Conservation (phyloP, 2,888 invertebrate species). For the Conistra vaccinii region DNA sequence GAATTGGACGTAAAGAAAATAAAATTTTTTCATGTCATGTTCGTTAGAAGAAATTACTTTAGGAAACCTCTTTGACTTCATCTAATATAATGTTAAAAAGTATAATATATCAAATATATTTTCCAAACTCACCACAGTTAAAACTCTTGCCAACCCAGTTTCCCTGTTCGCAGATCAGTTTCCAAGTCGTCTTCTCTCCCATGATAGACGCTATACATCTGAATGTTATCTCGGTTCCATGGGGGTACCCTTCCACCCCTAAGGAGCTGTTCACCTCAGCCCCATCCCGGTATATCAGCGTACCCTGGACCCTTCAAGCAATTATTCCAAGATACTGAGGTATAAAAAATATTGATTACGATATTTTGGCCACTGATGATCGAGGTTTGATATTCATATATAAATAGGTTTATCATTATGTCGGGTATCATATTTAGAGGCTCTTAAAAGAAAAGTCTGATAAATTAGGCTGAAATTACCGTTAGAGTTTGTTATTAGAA, state of each 20-base stretch:
- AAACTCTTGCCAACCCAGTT: constrained; percentile 95
- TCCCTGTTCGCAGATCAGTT: constrained; percentile 95
- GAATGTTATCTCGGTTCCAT: constrained; percentile 95
- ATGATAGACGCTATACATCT: constrained; percentile 95
- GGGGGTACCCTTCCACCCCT: constrained; percentile 93
- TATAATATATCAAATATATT: not conserved
- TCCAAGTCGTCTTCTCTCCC: constrained; percentile 96
- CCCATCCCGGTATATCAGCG: constrained; percentile 94
- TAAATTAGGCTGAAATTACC: not conserved
- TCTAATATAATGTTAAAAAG: not conserved
- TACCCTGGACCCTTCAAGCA: constrained; percentile 93
- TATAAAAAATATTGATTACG: constrained; percentile 21
- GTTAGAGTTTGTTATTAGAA: too few relatives aligned
- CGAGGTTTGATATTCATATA: not conserved
- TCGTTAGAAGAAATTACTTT: too few relatives aligned
- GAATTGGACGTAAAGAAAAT: not conserved
- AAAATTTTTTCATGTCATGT: too few relatives aligned
- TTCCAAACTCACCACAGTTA: constrained; percentile 92
- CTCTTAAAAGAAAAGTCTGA: not conserved
- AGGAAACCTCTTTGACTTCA: not conserved
- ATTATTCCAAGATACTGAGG: constrained; percentile 57
- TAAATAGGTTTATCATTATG: not conserved
- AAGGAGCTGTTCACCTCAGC: constrained; percentile 92
- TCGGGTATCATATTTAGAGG: not conserved
- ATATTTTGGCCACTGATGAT: constrained; percentile 43